Conservation (phyloP, 1,140 invertebrate genomes). For the Papilio glaucus region DNA sequence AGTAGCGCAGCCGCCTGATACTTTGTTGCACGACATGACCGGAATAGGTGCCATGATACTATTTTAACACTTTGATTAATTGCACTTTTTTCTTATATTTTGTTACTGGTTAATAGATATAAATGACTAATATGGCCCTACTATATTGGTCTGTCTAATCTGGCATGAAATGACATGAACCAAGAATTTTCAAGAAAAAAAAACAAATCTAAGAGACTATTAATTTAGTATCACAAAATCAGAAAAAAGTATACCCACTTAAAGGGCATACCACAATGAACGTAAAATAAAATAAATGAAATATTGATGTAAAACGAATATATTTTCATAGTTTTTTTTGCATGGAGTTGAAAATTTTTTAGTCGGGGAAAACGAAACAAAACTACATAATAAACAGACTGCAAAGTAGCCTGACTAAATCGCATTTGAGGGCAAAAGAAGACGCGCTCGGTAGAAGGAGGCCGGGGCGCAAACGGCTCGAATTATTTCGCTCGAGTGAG, state of each 20-base stretch:
- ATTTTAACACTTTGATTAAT: conserved; percentile 45
- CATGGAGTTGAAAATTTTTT: conserved; percentile 38
- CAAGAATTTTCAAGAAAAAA: no score
- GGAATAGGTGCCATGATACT: conserved; percentile 52
- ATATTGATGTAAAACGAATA: conserved; percentile 20
- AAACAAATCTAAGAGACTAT: no score
- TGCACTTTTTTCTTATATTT: conserved; percentile 43
- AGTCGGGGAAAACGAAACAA: conserved; percentile 49
- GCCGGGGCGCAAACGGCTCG: conserved; percentile 60
- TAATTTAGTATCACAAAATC: no score
- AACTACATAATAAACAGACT: conserved; percentile 61
- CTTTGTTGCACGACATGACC: conserved; percentile 70
- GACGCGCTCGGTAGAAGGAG: conserved; percentile 43
- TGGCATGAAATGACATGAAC: no score
- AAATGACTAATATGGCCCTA: not conserved
- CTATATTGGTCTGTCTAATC: no score
- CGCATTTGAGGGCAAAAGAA: conserved; percentile 66
- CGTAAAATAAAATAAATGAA: not conserved
- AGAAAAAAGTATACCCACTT: no score
- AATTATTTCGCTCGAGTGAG: conserved; percentile 67
- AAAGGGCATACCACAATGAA: no score
- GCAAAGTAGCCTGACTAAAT: conserved; percentile 67
- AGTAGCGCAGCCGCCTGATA: conserved; percentile 65
- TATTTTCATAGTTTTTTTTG: conserved; percentile 20
- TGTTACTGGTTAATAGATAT: not conserved